Conservation (phyloP, 2,113 vertebrate species). For the Colistium nudipinnis region DNA sequence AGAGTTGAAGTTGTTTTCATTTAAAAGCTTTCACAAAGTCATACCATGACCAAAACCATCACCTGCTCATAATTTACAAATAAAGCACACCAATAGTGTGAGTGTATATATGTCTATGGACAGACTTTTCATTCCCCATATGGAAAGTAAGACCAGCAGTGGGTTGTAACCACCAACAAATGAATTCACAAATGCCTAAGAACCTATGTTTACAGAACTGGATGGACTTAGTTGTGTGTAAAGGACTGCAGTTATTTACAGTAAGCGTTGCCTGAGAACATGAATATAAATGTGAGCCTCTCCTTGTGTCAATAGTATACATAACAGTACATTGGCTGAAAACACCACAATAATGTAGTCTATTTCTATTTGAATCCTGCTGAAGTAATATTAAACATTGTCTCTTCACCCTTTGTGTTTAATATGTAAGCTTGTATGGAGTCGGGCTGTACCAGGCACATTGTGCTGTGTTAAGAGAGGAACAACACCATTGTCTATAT, state of each 20-base stretch:
- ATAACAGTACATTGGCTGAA: slow-evolving; percentile 7
- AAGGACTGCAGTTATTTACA: slow-evolving; percentile 48
- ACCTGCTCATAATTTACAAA: background rate
- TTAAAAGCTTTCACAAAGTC: background rate
- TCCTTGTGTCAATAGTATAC: slow-evolving; percentile 40
- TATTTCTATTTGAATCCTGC: slow-evolving; percentile 5
- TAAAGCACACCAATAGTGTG: too few relatives aligned
- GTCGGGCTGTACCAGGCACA: slow-evolving; percentile 54
- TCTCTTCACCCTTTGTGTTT: slow-evolving; percentile 17
- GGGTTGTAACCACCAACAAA: background rate
- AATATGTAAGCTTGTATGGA: slow-evolving; percentile 30
- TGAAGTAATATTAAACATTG: slow-evolving; percentile 12
- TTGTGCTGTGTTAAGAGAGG: slow-evolving; percentile 32
- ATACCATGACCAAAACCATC: background rate
- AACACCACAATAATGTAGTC: background rate
- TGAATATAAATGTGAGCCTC: slow-evolving; percentile 29
- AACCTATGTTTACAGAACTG: slow-evolving; percentile 43
- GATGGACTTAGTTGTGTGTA: slow-evolving; percentile 17
- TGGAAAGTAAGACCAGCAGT: background rate
- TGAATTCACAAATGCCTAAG: background rate
- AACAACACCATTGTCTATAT: slow-evolving; percentile 45
- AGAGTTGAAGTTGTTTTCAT: background rate
- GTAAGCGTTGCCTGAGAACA: slow-evolving; percentile 54
- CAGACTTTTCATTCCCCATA: background rate
- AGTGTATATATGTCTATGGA: background rate